A percentile compares a stretch with the other conserved stretches of the same genome.
phyloP scores from a whole-genome alignment of 2,113 vertebrate genomes.

The Lamprotornis superbus region DNA sequence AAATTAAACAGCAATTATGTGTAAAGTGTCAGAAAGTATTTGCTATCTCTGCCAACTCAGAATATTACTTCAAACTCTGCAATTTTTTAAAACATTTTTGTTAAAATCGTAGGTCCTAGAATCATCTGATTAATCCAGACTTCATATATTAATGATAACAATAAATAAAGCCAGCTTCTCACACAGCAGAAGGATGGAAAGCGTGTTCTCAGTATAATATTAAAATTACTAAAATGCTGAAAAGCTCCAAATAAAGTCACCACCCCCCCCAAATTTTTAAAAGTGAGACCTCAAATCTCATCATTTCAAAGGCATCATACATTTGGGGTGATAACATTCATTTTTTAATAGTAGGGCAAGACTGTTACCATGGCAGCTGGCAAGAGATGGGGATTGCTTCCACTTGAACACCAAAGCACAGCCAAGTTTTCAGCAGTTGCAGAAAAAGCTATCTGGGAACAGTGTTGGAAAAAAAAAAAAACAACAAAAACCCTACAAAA shows the following conservation, averaged over 20 bases:
- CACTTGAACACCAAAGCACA: slow-evolving; percentile 27
- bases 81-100: neutral
- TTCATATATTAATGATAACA: neutral
- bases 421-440: slow-evolving; percentile 43
- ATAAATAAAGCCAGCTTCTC: neutral
- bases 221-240: neutral
- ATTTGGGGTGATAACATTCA: neutral
- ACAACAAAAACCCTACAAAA: neutral
- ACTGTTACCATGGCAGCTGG: slow-evolving; percentile 50
- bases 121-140: neutral
- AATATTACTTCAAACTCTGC: neutral
- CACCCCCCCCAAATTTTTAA: neutral
- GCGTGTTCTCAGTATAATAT: neutral
- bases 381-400: slow-evolving; percentile 20
- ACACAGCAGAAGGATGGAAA: neutral
- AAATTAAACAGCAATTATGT: slow-evolving; percentile 17
- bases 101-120: neutral
- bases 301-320: neutral
- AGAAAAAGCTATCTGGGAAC: slow-evolving; percentile 19
- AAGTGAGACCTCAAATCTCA: neutral
- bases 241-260: neutral
- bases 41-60: neutral
- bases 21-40: neutral
- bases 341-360: neutral
- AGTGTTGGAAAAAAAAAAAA: neutral